Conservation (phyloP, 2,888 invertebrate species). For the Lasioglossum malachurum region DNA sequence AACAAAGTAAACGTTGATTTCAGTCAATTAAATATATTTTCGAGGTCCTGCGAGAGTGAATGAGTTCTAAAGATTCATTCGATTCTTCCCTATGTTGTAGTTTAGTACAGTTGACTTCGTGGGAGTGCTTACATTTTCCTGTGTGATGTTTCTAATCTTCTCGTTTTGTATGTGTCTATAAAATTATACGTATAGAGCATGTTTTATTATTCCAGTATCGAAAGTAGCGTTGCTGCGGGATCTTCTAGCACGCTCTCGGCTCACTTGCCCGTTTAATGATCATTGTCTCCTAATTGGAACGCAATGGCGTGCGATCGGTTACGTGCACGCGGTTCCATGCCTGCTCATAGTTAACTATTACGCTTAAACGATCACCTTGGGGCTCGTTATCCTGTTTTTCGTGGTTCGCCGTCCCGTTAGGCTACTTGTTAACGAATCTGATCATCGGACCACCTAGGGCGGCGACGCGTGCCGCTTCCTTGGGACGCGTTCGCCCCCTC, state of each 20-base stretch:
- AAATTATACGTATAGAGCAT: no score
- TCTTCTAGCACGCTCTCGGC: slow-evolving; percentile 8
- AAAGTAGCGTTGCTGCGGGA: slow-evolving; percentile 22
- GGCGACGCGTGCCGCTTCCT: slow-evolving; percentile 75
- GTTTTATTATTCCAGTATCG: background rate
- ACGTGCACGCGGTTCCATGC: slow-evolving; percentile 57
- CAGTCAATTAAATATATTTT: background rate
- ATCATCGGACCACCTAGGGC: slow-evolving; percentile 78
- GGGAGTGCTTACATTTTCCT: background rate
- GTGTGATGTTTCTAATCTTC: background rate
- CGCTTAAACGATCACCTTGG: slow-evolving; percentile 64
- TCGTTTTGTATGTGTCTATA: background rate
- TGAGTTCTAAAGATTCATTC: background rate
- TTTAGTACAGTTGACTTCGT: background rate
- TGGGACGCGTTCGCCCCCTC: slow-evolving; percentile 46
- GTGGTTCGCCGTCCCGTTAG: slow-evolving; percentile 71
- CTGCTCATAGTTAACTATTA: slow-evolving; percentile 64
- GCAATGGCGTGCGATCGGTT: slow-evolving; percentile 58
- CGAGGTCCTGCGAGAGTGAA: background rate
- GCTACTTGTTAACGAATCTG: slow-evolving; percentile 80
- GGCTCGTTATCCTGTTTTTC: slow-evolving; percentile 73
- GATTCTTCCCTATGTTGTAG: background rate
- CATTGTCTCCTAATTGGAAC: slow-evolving; percentile 56
- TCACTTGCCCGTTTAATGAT: slow-evolving; percentile 45
- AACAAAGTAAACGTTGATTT: background rate